A percentile compares a stretch with the other conserved stretches of the same genome.
Conservation (phyloP, 1,140 invertebrate species). For the Drosophila repleta region DNA sequence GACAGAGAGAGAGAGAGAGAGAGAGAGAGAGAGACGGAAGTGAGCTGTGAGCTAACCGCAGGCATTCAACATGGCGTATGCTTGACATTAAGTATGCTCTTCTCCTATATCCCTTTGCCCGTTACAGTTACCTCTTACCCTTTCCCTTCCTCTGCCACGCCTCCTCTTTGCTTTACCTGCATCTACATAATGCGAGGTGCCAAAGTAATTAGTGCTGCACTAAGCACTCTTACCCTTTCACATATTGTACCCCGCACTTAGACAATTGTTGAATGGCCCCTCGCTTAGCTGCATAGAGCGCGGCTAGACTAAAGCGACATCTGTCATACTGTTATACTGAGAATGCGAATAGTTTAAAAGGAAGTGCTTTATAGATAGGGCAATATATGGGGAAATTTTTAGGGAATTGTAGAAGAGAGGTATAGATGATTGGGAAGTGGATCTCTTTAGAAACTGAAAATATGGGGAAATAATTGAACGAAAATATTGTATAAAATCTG, state of each 20-base stretch:
- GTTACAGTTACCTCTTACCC: neutral
- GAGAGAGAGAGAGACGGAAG: constrained; percentile 6
- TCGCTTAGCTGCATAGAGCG: constrained; percentile 42
- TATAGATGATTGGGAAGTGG: too few species aligned
- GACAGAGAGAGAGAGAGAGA: neutral
- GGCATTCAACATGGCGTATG: constrained; percentile 59
- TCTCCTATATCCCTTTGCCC: constrained; percentile 12
- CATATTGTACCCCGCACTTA: constrained; percentile 11
- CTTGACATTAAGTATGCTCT: constrained; percentile 67
- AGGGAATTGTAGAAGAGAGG: too few species aligned
- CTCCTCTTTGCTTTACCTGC: neutral
- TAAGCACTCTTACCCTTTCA: constrained; percentile 46
- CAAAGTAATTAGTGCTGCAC: constrained; percentile 79
- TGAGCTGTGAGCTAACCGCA: constrained; percentile 51
- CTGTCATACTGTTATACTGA: constrained; percentile 42
- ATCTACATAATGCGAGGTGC: constrained; percentile 60
- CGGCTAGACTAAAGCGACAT: constrained; percentile 48
- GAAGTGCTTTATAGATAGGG: too few species aligned
- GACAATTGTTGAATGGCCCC: constrained; percentile 28
- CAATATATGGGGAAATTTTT: too few species aligned
- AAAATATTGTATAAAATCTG: too few species aligned
- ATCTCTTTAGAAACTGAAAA: too few species aligned
- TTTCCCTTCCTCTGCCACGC: neutral
- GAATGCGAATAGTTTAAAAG: neutral
- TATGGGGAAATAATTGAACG: too few species aligned